Conservation (phyloP, 2,797 vertebrate species). For the Megalops cyprinoides region DNA sequence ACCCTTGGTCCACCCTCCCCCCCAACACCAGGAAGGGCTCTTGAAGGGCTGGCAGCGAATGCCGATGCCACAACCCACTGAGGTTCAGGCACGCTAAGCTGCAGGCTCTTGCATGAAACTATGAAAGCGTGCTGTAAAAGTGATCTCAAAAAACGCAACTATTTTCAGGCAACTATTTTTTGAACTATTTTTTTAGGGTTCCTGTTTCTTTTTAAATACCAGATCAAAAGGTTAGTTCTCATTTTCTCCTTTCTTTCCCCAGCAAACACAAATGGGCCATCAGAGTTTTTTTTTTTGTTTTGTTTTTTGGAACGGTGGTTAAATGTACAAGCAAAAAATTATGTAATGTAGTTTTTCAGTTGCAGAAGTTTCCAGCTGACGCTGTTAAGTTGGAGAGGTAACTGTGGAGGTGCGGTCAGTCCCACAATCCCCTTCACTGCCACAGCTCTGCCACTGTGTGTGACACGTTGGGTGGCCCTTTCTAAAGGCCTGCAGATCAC, state of each 20-base stretch:
- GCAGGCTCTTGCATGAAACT: not conserved
- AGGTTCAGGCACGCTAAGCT: not conserved
- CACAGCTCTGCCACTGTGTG: constrained; percentile 78
- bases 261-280: constrained; percentile 32
- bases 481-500: constrained; percentile 51
- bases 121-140: not conserved
- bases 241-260: constrained; percentile 48
- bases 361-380: not conserved
- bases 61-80: constrained; percentile 30
- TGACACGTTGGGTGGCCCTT: constrained; percentile 75
- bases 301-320: not conserved
- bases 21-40: not conserved
- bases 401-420: no score
- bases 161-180: not conserved
- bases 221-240: not conserved
- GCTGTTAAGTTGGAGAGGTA: not conserved
- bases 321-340: not conserved
- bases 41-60: not conserved
- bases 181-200: not conserved
- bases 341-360: not conserved
- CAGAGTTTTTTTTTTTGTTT: not conserved
- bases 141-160: not conserved
- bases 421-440: not conserved
- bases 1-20: not conserved
- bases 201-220: not conserved